Evolutionary conservation across 2,888 invertebrate genomes (phyloP), one percentile per base, ranked within the genome.

Genomic region (Nomada goodeniana): DNA sequence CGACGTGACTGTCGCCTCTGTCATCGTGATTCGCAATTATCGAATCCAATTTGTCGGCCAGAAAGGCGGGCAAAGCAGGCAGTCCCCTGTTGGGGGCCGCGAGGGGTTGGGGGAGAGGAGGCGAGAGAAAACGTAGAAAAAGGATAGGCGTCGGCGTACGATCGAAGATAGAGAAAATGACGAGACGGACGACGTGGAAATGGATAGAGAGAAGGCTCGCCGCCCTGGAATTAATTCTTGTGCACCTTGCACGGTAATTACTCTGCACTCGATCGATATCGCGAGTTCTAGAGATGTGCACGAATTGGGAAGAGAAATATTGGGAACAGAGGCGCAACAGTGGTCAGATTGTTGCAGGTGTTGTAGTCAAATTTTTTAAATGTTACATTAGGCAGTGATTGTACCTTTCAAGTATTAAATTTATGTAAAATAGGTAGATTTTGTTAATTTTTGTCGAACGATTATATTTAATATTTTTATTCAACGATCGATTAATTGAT

Each of bases 21-120:
- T 72, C 80, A 78, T 86, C 86, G 83, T 81, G 83, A 86, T 83
- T 88, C 81, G 88, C 88, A 88, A 88, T 88, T 88, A 88, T 88
- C 88, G 88, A 84, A 88, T 89, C 86, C 88, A 88, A 88, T 88
- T 88, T 88, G 83, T 88, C 83, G 79, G 82, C 82, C 76, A 80
- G 86, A 80, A 84, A 68, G 82, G 76, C 80, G 52, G 60, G 10
- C 20, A 29, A 29, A 63, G 57, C 42, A 64, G 20, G 26, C 29
- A n/a, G 63, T 0, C 23, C 23, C 23, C 23, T 23, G 23, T 23
- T 23, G 23, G 23, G 23, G 23, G 23, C 23, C 0, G 23, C 23
- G 23, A 1, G 23, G 23, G 18, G 70, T 15, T 44, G 13, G 44
- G 2, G n/a, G 44, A 18, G 13, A n/a, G 44, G 20, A 59, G 47